Base-by-base conservation (phyloP, 1,140 invertebrate genomes). In the Euura lappo region DNA sequence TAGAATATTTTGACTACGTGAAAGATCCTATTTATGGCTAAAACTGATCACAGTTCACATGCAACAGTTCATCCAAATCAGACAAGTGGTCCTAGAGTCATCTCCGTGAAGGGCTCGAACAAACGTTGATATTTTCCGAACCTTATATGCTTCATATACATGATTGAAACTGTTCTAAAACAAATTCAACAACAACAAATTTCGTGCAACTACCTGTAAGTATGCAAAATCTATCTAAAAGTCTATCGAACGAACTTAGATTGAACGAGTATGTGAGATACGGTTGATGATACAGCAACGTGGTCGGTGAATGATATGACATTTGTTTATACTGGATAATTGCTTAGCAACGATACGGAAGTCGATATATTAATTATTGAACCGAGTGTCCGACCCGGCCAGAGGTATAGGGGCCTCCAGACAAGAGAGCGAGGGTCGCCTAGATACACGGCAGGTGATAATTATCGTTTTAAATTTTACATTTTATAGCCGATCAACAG, bases 361-460 rank as follows among this genome's bases (percentile, higher is more conserved):
- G 75, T 76, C 80, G 76, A 84, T 84, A 78, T 82, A 85, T 85
- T 86, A 86, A 85, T 86, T 85, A 86, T 85, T 85, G 82, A 86
- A 80, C 80, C 74, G 77, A n/a, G 74, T 70, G 51, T 44, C 72
- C 67, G 68, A 69, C 66, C 43, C 13, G 13, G 43, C 45, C 45
- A 67, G n/a, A 75, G 74, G 68, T 65, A 74, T 71, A 72, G 73
- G 71, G 70, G 28, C 28, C 44, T 10, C 10, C 28, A 68, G 72
- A 77, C 75, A 76, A 73, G 66, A 43, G 28, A 10, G 69, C 45
- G 45, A 46, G 69, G 69, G 69, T 77, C 71, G 71, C 66, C 68
- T 73, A 81, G 80, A 84, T 83, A 81, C 79, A 80, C 77, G 79
- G 73, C 79, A 83, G 70, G 75, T 77, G 81, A 83, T 83, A 83